Evolutionary conservation across 2,113 vertebrate species (phyloP), one percentile per base, ranked within the genome.

Genomic region (Macaca nemestrina): DNA sequence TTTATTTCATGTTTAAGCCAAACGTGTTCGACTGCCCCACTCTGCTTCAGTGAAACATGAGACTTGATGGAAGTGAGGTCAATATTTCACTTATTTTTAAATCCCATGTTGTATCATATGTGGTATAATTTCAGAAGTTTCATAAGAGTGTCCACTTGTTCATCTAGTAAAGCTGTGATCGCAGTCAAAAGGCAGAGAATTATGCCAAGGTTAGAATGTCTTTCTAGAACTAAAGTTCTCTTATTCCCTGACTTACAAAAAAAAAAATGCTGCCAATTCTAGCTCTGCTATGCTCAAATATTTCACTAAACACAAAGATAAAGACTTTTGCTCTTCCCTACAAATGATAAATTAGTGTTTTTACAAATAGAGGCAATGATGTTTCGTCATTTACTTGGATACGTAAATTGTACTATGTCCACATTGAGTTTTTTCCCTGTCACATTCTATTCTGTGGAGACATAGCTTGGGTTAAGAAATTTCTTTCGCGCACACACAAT

Each of bases 1-100:
- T 88, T 64, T 84, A 78, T 89, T 98, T 98, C 94, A 2, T n/a
- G 9, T 57, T 94, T 98, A 94, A 94, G 25, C 35, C 87, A 92
- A 95, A 86, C 32, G 23, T 16, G 40, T 78, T 68, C 67, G 20
- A 20, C 3, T 83, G 18, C 43, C 52, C n/a, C 17, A 22, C 25
- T 64, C 18, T 70, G 35, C 57, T 67, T 32, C 17, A 50, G 16
- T 57, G 48, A 55, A 43, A 25, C 32, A 22, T 20, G 30, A 90
- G n/a, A 55, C 2, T 52, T 88, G 59, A n/a, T 72, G 22, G 10
- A 16, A 79, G 1, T 59, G n/a, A 88, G 30, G 38, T 81, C 68
- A 38, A 50, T 48, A 48, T 75, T 75, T 75, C 72, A 95, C 8
- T 72, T 70, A 50, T 25, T 18, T 64, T 95, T n/a, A 80, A 22